A percentile compares a stretch with the other conserved stretches of the same genome.
Evolutionary conservation across 2,113 vertebrate species (phyloP).

Genomic region (Pan troglodytes): NHGRI_mPanTro3-v2.1_pri NC_086015.1:22249001-22249500

Average conservation of each 20-base stretch:
- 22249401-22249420: background rate
- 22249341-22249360: background rate
- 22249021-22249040: too few species aligned
- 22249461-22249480: background rate
- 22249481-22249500: background rate
- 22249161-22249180: too few species aligned
- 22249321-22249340: slow-evolving; percentile 25
- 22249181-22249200: background rate
- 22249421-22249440: slow-evolving; percentile 10
- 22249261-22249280: background rate
- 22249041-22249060: too few species aligned
- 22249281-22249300: background rate
- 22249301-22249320: background rate
- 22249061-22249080: too few species aligned
- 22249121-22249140: too few species aligned
- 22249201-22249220: background rate
- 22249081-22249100: too few species aligned
- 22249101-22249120: too few species aligned
- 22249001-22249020: too few species aligned
- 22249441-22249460: background rate
- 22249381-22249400: background rate
- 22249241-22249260: background rate
- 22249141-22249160: too few species aligned
- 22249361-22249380: background rate
- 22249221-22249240: background rate